Percentiles rank a stretch among this genome's conserved stretches.
Evolutionary conservation across 2,888 invertebrate species (phyloP).

Genomic region (Thelaira solivaga): DNA sequence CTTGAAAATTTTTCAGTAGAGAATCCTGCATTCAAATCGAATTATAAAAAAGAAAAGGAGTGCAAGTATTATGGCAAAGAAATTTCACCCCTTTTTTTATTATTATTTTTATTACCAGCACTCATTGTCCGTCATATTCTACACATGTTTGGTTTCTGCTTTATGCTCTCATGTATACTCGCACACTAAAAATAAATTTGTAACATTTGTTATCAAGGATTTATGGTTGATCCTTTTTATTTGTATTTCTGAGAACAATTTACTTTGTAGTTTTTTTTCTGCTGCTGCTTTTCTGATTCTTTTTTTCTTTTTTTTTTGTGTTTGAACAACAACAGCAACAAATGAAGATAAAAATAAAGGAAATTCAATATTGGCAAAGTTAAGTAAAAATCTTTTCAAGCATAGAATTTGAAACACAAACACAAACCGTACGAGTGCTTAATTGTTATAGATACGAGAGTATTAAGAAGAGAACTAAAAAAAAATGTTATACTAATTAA

Average conservation of each 20-base stretch:
- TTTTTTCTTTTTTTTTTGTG: not conserved
- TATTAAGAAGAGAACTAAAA: not conserved
- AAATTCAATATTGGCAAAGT: not conserved
- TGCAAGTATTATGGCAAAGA: too few species aligned
- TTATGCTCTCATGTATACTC: too few species aligned
- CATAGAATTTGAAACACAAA: slow-evolving; percentile 17
- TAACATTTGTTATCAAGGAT: slow-evolving; percentile 59
- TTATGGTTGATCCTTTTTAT: slow-evolving; percentile 45
- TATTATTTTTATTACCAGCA: not conserved
- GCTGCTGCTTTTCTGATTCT: not conserved
- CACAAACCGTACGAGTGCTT: slow-evolving; percentile 21
- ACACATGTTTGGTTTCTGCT: slow-evolving; percentile 7
- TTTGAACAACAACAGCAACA: slow-evolving; percentile 24
- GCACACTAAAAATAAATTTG: slow-evolving; percentile 32
- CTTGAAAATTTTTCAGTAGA: too few species aligned
- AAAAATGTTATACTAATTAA: not conserved
- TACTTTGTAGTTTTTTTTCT: not conserved
- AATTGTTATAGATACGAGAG: slow-evolving; percentile 47
- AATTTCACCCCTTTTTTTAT: not conserved
- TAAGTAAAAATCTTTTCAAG: slow-evolving; percentile 25
- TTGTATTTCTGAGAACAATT: not conserved
- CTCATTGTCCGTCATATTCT: not conserved
- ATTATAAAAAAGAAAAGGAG: too few species aligned
- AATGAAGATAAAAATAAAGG: slow-evolving; percentile 20
- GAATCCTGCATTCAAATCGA: too few species aligned